Conservation (phyloP, 2,113 vertebrate genomes). For the Danionella cerebrum region DNA sequence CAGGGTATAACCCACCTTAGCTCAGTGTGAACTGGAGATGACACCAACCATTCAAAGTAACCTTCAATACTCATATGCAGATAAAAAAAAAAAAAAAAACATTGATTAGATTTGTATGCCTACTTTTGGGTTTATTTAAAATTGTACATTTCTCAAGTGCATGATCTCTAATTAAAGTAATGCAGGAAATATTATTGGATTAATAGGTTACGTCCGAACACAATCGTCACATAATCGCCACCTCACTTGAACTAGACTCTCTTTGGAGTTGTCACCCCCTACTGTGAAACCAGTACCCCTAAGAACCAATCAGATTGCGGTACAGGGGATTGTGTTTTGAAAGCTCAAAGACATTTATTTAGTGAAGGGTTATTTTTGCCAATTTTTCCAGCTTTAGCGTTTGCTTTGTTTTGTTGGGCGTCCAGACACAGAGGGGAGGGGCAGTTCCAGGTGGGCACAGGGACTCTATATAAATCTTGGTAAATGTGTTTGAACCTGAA, state of each 20-base stretch:
- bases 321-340: constrained; percentile 14
- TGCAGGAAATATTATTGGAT: background rate
- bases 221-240: constrained; percentile 11
- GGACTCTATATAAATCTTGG: constrained; percentile 14
- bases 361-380: background rate
- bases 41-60: too few relatives aligned
- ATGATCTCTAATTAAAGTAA: too few relatives aligned
- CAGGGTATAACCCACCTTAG: too few relatives aligned
- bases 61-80: too few relatives aligned
- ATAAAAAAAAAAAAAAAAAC: too few relatives aligned
- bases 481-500: constrained; percentile 2
- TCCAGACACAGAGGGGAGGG: background rate
- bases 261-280: background rate
- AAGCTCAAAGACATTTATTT: background rate
- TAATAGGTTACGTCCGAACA: constrained; percentile 7
- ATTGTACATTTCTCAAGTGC: too few relatives aligned
- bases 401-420: background rate
- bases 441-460: background rate
- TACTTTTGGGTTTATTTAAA: background rate
- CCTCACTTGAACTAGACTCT: constrained; percentile 16
- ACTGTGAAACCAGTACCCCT: background rate
- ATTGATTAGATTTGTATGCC: too few relatives aligned
- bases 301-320: background rate
- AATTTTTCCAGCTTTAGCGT: background rate
- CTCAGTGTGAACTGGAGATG: too few relatives aligned